Percentiles rank a stretch among this genome's conserved stretches.
Evolutionary conservation across 2,113 vertebrate species (phyloP).

Genomic region (Prunella himalayana): DNA sequence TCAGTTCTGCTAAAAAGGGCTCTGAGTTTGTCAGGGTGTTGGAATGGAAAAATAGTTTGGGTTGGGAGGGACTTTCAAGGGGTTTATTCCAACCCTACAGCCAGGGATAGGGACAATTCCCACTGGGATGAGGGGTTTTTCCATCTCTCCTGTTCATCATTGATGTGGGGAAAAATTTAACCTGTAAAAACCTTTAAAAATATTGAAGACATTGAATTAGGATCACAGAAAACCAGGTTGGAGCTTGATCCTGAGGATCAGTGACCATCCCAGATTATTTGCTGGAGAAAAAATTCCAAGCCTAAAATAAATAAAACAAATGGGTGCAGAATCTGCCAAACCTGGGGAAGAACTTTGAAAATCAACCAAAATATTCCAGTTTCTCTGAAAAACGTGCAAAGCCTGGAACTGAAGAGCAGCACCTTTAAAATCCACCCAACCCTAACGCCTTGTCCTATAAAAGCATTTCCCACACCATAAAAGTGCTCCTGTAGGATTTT

Average conservation of each 20-base stretch:
- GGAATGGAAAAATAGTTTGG: background rate
- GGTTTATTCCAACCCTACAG: background rate
- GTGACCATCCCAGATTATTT: background rate
- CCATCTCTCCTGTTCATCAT: accelerated
- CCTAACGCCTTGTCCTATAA: background rate
- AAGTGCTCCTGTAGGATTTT: background rate
- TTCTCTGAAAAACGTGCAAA: background rate
- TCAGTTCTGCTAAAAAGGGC: background rate
- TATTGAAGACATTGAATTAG: no score
- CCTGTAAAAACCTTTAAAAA: background rate
- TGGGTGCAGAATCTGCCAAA: background rate
- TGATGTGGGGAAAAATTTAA: background rate
- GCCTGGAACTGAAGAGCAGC: background rate
- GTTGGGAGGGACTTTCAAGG: background rate
- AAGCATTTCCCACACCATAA: background rate
- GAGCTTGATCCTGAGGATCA: background rate
- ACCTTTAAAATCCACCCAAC: background rate
- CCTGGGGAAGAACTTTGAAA: background rate
- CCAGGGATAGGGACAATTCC: background rate
- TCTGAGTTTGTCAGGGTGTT: accelerated
- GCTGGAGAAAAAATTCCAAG: background rate
- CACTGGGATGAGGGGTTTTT: background rate
- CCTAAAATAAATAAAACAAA: background rate
- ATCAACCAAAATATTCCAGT: background rate
- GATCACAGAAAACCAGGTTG: background rate